Percentiles rank a stretch among this genome's conserved stretches.
These are phyloP conservation scores for Coregonus ussuriensis DNA, from an alignment of 2,797 vertebrate genomes.

Conservation along the genomic window DNA sequence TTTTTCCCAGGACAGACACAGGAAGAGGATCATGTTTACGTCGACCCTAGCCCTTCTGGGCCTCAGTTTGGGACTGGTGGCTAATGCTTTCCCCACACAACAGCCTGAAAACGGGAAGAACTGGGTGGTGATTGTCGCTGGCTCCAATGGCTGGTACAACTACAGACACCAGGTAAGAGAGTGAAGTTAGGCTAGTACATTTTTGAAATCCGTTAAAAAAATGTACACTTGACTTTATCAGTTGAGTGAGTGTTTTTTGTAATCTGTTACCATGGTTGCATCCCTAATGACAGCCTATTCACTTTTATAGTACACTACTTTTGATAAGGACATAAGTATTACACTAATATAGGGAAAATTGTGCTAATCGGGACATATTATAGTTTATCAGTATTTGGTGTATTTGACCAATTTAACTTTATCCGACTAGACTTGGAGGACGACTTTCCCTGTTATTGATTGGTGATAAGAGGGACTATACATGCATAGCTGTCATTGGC, in stretches of 20 bases:
- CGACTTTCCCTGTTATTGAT: not conserved
- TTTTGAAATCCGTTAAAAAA: not conserved
- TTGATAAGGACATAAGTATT: too few relatives aligned
- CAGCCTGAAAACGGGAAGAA: constrained; percentile 81
- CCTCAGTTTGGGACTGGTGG: constrained; percentile 70
- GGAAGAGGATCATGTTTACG: constrained; percentile 64
- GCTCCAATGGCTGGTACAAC: constrained; percentile 94
- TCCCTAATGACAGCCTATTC: not conserved
- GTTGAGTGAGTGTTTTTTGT: not conserved
- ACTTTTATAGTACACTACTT: not conserved
- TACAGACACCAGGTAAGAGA: constrained; percentile 93
- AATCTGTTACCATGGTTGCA: not conserved
- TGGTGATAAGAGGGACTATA: not conserved
- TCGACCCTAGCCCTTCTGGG: constrained; percentile 64
- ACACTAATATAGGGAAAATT: too few relatives aligned
- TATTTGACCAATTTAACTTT: not conserved
- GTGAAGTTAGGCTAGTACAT: not conserved
- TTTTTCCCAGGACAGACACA: not conserved
- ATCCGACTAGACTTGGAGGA: not conserved
- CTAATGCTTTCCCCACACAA: constrained; percentile 57
- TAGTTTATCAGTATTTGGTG: not conserved
- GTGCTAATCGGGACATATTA: not conserved
- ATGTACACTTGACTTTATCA: not conserved
- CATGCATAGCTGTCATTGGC: too few relatives aligned
- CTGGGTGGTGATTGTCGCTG: constrained; percentile 95